Base-by-base conservation (phyloP, 2,113 vertebrate species). In the Proterorhinus semilunaris region DNA sequence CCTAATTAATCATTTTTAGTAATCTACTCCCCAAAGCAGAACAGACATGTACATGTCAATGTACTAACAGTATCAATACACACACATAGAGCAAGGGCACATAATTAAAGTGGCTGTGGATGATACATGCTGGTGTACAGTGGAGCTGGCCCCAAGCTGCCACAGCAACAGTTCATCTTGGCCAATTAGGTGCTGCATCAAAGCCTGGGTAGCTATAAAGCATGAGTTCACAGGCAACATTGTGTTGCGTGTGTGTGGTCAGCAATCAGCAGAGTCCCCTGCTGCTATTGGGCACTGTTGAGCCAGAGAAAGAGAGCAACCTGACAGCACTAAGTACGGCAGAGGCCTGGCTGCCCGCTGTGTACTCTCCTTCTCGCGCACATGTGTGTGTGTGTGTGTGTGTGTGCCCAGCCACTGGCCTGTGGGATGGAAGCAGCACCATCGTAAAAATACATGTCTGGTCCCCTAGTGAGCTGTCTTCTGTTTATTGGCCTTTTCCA, bases 121-220 rank as follows among this genome's bases (percentile, higher is more conserved):
- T 74, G 75, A 78, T 84, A 85, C 86, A 82, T 75, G 85, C 79
- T 55, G 76, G 74, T n/a, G 53, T 86, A 86, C 80, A 81, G 82
- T 83, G 70, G 72, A 71, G 71, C 81, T 36, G 81, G 81, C 80
- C 83, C 83, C 87, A 88, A 85, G 88, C 87, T 81, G 83, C 88
- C 79, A 74, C 83, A 79, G 86, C 86, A 83, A 84, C 85, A 89
- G 89, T 91, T 88, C 87, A 89, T 91, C 83, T 89, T 46, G 74
- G 84, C 89, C 91, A 90, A 90, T 92, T 91, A 92, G 81, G 88
- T 88, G 82, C 64, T 13, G 79, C 88, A 90, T 91, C 89, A 92
- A 89, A 91, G 89, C 68, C 27, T 7, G 74, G 68, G 77, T 71
- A 66, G 72, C 72, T 79, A 79, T 80, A 86, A 89, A 88, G 83